phyloP scores from a whole-genome alignment of 2,113 vertebrate genomes.

The Oxygymnocypris stewartii region DNA sequence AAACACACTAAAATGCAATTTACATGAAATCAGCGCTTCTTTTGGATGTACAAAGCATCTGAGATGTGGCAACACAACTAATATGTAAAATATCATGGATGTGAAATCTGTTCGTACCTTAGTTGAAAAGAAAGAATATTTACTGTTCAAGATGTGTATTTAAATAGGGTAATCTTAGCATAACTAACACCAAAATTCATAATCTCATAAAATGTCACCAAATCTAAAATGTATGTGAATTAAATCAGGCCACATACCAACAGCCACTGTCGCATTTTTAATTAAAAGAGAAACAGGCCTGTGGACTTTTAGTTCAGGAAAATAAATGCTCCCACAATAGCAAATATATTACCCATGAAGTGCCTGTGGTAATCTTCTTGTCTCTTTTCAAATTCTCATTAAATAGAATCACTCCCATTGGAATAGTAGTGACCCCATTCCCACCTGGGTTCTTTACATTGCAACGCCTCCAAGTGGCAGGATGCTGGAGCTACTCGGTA shows the following conservation, averaged over 20 bases:
- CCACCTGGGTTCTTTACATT: constrained; percentile 67
- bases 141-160: neutral
- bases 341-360: constrained; percentile 60
- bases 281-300: constrained; percentile 53
- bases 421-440: constrained; percentile 62
- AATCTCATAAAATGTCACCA: neutral
- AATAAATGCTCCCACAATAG: constrained; percentile 53
- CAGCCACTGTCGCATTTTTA: constrained; percentile 11
- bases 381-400: constrained; percentile 47
- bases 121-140: neutral
- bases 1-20: neutral
- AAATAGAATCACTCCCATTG: constrained; percentile 64
- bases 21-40: neutral
- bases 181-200: neutral
- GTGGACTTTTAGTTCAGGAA: constrained; percentile 40
- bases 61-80: constrained; percentile 4
- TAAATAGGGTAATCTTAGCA: neutral
- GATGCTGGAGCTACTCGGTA: constrained; percentile 71
- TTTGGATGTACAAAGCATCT: neutral
- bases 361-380: constrained; percentile 40
- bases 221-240: neutral
- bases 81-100: neutral
- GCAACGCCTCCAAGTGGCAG: constrained; percentile 74
- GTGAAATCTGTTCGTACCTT: neutral
- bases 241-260: neutral